A percentile compares a stretch with the other conserved stretches of the same genome.
Evolutionary conservation across 1,140 invertebrate species (phyloP).

Genomic region (Neelides sp.): DNA sequence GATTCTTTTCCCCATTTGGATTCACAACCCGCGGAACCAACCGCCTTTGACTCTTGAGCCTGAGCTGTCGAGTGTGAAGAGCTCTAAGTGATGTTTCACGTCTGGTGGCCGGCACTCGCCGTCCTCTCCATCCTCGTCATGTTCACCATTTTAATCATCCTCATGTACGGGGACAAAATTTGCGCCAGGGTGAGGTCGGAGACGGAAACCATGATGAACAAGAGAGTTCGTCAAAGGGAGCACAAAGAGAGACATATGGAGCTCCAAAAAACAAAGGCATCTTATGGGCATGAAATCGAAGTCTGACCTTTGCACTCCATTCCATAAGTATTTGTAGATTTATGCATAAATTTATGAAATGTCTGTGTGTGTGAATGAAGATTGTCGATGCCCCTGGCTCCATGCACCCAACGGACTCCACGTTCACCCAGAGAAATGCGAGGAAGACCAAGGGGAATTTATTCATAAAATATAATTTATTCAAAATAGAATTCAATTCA

Average conservation of each 20-base stretch:
- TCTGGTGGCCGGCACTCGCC: conserved; percentile 58
- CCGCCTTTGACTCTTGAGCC: conserved; percentile 51
- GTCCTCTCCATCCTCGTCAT: conserved; percentile 54
- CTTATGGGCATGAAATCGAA: conserved; percentile 17
- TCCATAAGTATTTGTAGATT: too few species aligned
- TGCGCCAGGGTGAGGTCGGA: conserved; percentile 20
- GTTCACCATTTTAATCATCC: conserved; percentile 49
- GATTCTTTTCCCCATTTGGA: conserved; percentile 68
- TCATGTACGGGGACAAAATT: conserved; percentile 31
- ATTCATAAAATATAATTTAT: too few species aligned
- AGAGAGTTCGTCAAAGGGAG: not conserved
- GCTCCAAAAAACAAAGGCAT: conserved; percentile 4
- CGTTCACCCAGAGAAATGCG: too few species aligned
- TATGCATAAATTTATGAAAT: too few species aligned
- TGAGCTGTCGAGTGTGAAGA: conserved; percentile 18
- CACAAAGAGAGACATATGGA: not conserved
- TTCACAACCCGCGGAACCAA: conserved; percentile 63
- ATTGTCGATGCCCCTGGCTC: too few species aligned
- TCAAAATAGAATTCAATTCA: too few species aligned
- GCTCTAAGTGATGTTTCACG: conserved; percentile 48
- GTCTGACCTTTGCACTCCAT: too few species aligned
- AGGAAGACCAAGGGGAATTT: too few species aligned
- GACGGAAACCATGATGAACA: conserved; percentile 1
- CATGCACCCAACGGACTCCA: too few species aligned
- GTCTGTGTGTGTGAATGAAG: too few species aligned